These are phyloP conservation scores for Pipistrellus kuhlii DNA, from an alignment of 2,797 vertebrate species.

Conservation along the genomic window DNA sequence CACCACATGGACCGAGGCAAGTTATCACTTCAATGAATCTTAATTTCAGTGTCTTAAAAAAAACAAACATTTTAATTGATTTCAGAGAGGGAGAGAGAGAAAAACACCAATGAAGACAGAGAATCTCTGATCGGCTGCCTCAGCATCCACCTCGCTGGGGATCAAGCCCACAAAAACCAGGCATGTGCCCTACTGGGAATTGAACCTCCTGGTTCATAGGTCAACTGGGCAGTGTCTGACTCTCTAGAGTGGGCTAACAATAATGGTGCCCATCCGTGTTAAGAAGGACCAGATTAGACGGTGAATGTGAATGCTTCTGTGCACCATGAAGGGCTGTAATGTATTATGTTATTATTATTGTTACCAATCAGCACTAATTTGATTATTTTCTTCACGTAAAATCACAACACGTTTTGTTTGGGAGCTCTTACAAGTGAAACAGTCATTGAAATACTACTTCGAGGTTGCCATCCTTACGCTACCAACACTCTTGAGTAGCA, in stretches of 20 bases:
- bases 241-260: neutral
- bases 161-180: neutral
- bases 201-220: neutral
- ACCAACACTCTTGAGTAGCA: neutral
- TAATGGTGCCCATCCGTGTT: neutral
- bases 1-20: neutral
- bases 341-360: neutral
- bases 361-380: neutral
- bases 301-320: neutral
- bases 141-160: neutral
- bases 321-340: neutral
- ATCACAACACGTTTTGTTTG: neutral
- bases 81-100: neutral
- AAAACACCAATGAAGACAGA: neutral
- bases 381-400: neutral
- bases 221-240: neutral
- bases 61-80: neutral
- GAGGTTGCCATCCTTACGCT: neutral
- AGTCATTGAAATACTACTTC: neutral
- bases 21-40: neutral
- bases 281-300: neutral
- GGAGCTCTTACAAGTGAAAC: neutral
- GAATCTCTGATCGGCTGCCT: neutral
- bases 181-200: neutral
- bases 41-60: neutral